These are phyloP conservation scores for Poeciliopsis occidentalis DNA, from an alignment of 2,113 vertebrate species.

Conservation along the genomic window DNA sequence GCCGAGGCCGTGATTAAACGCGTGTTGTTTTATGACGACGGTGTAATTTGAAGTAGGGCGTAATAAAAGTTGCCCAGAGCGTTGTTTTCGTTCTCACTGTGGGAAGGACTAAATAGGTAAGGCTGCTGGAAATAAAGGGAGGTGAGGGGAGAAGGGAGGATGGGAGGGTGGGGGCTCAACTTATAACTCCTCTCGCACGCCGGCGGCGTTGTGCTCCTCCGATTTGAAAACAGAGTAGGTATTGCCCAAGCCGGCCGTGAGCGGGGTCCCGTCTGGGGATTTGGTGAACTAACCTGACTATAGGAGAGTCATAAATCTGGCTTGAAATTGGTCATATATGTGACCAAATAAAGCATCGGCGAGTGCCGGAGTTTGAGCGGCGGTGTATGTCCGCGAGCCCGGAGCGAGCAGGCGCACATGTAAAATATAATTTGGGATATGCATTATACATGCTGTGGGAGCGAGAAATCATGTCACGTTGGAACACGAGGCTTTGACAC, in stretches of 20 bases:
- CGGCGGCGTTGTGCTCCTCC: constrained; percentile 26
- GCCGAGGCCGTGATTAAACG: constrained; percentile 70
- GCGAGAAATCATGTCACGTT: constrained; percentile 59
- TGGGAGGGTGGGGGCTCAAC: constrained; percentile 33
- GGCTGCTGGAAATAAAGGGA: constrained; percentile 52
- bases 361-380: constrained; percentile 45
- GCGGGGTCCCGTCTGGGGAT: constrained; percentile 68
- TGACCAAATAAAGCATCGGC: constrained; percentile 63
- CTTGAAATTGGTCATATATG: constrained; percentile 71
- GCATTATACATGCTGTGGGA: constrained; percentile 68
- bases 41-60: constrained; percentile 64
- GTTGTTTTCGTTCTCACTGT: constrained; percentile 30
- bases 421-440: constrained; percentile 68
- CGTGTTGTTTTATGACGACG: constrained; percentile 70
- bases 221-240: constrained; percentile 64
- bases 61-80: constrained; percentile 70
- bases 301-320: constrained; percentile 75
- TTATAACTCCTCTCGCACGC: constrained; percentile 66
- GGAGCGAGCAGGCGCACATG: constrained; percentile 43
- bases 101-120: constrained; percentile 38
- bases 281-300: constrained; percentile 64
- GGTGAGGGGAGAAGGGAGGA: constrained; percentile 22
- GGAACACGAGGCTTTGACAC: constrained; percentile 36
- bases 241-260: constrained; percentile 62
- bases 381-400: constrained; percentile 49